phyloP scores from a whole-genome alignment of 1,140 invertebrate genomes.

The Drosophila truncata region DNA sequence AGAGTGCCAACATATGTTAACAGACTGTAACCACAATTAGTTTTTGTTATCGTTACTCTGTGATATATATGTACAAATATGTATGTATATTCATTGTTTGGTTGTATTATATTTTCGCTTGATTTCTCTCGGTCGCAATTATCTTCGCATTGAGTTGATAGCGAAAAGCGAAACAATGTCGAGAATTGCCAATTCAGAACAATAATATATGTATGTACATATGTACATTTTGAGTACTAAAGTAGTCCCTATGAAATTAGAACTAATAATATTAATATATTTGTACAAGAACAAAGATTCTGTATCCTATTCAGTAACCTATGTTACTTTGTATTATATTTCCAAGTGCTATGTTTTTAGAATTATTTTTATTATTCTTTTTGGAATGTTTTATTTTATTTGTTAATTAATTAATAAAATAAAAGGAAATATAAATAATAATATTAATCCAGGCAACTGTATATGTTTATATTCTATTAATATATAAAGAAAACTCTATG shows the following conservation, averaged over 20 bases:
- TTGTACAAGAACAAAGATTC: neutral
- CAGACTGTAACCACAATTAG: constrained; percentile 34
- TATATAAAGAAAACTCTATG: neutral
- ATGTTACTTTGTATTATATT: no score
- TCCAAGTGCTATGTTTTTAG: no score
- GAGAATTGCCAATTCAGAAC: constrained; percentile 29
- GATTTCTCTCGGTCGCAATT: constrained; percentile 37
- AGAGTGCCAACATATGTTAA: constrained; percentile 19
- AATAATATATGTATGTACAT: constrained; percentile 1
- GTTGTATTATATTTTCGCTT: constrained; percentile 30
- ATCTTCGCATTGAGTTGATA: constrained; percentile 41
- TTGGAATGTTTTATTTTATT: neutral
- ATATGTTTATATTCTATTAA: no score
- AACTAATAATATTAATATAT: constrained; percentile 3
- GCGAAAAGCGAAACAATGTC: constrained; percentile 27
- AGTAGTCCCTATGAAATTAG: neutral
- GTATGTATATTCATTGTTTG: constrained; percentile 14
- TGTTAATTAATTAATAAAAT: neutral
- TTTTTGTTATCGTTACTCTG: constrained; percentile 15
- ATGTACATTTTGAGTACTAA: neutral
- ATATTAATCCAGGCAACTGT: neutral
- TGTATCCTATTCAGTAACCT: no score
- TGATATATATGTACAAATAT: neutral
- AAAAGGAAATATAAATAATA: neutral
- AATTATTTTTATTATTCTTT: no score